phyloP scores from a whole-genome alignment of 2,888 invertebrate genomes.

The Eilema griseolum region DNA sequence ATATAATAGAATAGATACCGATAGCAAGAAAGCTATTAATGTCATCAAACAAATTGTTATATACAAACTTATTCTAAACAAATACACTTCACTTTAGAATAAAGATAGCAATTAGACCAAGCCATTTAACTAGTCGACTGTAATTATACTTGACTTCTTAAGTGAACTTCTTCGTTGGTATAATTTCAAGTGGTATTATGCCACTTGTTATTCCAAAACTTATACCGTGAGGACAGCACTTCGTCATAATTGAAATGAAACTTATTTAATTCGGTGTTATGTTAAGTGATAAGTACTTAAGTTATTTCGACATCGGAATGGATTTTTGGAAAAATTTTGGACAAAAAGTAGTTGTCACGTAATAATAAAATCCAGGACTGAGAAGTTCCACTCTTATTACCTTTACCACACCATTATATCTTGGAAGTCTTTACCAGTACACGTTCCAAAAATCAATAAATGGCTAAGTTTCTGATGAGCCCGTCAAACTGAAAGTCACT shows the following conservation, averaged over 20 bases:
- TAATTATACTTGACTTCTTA: slow-evolving; percentile 57
- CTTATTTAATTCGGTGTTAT: neutral
- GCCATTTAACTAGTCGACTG: slow-evolving; percentile 66
- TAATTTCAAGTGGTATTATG: slow-evolving; percentile 53
- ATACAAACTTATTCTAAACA: neutral
- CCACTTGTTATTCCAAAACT: slow-evolving; percentile 12
- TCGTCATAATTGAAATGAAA: neutral
- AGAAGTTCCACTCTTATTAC: too few relatives aligned
- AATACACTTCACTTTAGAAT: neutral
- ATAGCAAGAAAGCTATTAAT: neutral
- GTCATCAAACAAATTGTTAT: neutral
- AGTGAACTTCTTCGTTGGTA: slow-evolving; percentile 60
- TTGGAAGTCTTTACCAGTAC: too few relatives aligned
- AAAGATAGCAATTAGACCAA: slow-evolving; percentile 53
- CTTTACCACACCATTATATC: too few relatives aligned
- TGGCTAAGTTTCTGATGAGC: too few relatives aligned
- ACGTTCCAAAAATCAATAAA: too few relatives aligned
- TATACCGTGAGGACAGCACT: slow-evolving; percentile 1
- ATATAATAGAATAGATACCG: neutral
- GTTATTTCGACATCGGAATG: neutral
- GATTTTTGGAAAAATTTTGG: neutral
- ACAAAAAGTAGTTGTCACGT: neutral
- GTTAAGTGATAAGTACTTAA: neutral
- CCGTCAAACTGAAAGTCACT: too few relatives aligned
- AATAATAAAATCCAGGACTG: too few relatives aligned